These are phyloP conservation scores for Nautilus pompilius DNA, from an alignment of 1,140 invertebrate genomes.

Conservation along the genomic window DNA sequence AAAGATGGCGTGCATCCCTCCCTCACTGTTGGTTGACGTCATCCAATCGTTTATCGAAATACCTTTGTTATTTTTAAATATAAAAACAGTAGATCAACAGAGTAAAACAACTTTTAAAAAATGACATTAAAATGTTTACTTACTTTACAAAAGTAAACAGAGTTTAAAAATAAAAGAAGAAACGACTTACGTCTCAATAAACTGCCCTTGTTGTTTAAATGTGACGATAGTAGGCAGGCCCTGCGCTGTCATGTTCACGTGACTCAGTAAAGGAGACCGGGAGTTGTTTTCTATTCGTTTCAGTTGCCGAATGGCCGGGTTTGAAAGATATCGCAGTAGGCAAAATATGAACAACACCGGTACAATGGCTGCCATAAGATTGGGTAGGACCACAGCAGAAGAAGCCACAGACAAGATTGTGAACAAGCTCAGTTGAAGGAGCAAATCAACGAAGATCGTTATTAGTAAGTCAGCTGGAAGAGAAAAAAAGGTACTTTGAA, in stretches of 20 bases:
- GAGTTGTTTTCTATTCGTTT: conserved; percentile 65
- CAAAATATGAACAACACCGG: conserved; percentile 44
- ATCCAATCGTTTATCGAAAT: too few relatives aligned
- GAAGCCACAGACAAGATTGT: conserved; percentile 36
- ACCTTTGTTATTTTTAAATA: too few relatives aligned
- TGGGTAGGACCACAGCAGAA: conserved; percentile 62
- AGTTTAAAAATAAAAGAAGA: too few relatives aligned
- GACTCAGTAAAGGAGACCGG: conserved; percentile 64
- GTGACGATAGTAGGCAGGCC: conserved; percentile 66
- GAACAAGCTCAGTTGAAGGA: conserved; percentile 61
- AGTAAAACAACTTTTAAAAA: too few relatives aligned
- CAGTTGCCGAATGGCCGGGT: conserved; percentile 59
- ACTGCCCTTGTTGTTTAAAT: conserved; percentile 53
- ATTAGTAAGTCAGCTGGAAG: not conserved
- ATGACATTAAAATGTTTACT: too few relatives aligned
- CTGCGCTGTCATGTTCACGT: conserved; percentile 62
- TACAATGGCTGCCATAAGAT: conserved; percentile 60
- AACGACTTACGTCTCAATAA: too few relatives aligned
- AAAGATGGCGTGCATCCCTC: too few relatives aligned
- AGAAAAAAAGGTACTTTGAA: not conserved
- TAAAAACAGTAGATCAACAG: too few relatives aligned
- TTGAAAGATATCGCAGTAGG: conserved; percentile 59
- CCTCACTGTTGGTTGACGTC: too few relatives aligned
- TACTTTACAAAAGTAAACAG: too few relatives aligned
- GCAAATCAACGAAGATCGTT: conserved; percentile 54